Percentiles rank a stretch among this genome's conserved stretches.
These are phyloP conservation scores for Eurypyga helias DNA, from an alignment of 2,113 vertebrate species.

Conservation along the genomic window DNA sequence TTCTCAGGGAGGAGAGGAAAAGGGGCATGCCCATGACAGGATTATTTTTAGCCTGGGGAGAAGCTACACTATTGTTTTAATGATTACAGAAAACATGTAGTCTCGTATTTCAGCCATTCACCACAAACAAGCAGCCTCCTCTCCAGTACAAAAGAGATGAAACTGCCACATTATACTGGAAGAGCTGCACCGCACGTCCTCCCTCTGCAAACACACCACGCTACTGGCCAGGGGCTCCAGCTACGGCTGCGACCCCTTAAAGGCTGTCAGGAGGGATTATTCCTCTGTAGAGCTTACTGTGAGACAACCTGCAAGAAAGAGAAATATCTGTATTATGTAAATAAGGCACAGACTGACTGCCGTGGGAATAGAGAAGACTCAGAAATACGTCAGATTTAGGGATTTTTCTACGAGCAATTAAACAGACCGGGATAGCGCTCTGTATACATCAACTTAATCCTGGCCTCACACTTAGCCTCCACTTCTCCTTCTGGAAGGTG, in stretches of 20 bases:
- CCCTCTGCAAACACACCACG: not conserved
- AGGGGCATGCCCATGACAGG: not conserved
- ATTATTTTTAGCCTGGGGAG: constrained; percentile 48
- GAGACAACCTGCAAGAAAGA: not conserved
- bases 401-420: constrained; percentile 28
- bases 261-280: constrained; percentile 32
- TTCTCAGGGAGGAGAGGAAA: constrained; percentile 61
- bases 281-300: not conserved
- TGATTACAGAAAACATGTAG: constrained; percentile 1
- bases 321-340: constrained; percentile 36
- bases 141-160: not conserved
- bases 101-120: constrained; percentile 17
- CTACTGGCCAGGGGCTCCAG: constrained; percentile 10
- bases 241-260: not conserved
- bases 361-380: not conserved
- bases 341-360: constrained; percentile 19
- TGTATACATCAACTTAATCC: constrained; percentile 15
- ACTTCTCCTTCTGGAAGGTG: not conserved
- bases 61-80: constrained; percentile 45
- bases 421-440: not conserved
- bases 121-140: constrained; percentile 10
- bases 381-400: not conserved
- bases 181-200: not conserved
- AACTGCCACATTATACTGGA: constrained; percentile 38
- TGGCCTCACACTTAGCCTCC: not conserved